A percentile compares a stretch with the other conserved stretches of the same genome.
Conservation (phyloP, 1,140 invertebrate genomes). For the Ceratosolen fusciceps region DNA sequence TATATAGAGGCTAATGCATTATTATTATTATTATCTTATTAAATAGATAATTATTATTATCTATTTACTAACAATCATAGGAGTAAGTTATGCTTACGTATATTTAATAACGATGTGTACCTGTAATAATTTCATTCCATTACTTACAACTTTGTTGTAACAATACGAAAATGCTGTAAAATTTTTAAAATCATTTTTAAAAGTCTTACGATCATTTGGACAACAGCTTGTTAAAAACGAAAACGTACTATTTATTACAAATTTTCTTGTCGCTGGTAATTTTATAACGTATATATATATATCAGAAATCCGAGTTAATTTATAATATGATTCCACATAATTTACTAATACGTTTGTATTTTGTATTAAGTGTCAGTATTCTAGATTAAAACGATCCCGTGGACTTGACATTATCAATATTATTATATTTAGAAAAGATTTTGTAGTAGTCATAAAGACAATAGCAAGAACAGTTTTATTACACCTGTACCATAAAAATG, state of each 20-base stretch:
- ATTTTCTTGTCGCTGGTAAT: background rate
- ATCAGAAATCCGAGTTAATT: no score
- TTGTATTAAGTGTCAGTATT: background rate
- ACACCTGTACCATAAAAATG: conserved; percentile 39
- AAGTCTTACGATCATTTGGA: conserved; percentile 7
- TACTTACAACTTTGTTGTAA: background rate
- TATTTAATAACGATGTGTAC: conserved; percentile 21
- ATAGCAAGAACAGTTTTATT: background rate
- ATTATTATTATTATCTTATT: no score
- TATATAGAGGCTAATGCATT: no score
- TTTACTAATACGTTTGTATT: no score
- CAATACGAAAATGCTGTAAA: conserved; percentile 3
- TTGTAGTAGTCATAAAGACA: conserved; percentile 25
- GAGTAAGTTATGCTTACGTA: conserved; percentile 15
- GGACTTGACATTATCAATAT: background rate
- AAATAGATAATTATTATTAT: conserved; percentile 26
- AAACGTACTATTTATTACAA: background rate
- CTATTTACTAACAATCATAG: background rate
- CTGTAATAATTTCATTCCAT: background rate
- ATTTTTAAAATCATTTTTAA: background rate
- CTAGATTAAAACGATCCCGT: background rate
- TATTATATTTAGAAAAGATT: background rate
- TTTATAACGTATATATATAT: conserved; percentile 1
- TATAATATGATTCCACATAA: no score
- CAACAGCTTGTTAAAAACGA: conserved; percentile 7